phyloP scores from a whole-genome alignment of 2,888 invertebrate genomes.

The Hydropsyche betteni region DNA sequence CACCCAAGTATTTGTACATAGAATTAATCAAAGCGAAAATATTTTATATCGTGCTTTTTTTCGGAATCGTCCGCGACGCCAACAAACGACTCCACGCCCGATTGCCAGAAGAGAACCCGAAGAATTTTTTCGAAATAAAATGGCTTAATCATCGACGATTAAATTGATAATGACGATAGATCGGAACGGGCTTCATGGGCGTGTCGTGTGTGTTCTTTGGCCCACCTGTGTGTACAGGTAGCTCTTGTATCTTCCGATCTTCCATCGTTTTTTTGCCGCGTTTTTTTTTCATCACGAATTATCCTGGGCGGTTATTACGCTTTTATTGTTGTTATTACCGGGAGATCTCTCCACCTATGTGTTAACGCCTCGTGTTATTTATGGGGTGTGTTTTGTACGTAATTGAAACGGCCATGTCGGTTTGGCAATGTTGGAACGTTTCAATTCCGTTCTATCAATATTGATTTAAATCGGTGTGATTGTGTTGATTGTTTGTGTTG shows the following conservation, averaged over 20 bases:
- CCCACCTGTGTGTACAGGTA: constrained; percentile 32
- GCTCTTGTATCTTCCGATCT: constrained; percentile 34
- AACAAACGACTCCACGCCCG: too few species aligned
- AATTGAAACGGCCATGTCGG: not conserved
- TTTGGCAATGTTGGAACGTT: not conserved
- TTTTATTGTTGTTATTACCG: constrained; percentile 38
- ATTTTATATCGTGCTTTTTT: too few species aligned
- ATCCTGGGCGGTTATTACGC: constrained; percentile 14
- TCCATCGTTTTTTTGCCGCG: not conserved
- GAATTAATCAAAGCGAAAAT: too few species aligned
- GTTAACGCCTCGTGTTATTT: constrained; percentile 23
- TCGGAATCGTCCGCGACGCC: too few species aligned
- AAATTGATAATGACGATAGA: constrained; percentile 4
- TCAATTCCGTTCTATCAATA: too few species aligned
- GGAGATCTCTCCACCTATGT: constrained; percentile 14
- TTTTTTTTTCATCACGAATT: not conserved
- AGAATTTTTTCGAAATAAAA: constrained; percentile 1
- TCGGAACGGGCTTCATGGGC: constrained; percentile 8
- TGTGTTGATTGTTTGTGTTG: too few species aligned
- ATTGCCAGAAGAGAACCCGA: too few species aligned
- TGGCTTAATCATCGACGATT: not conserved
- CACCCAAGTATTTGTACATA: too few species aligned
- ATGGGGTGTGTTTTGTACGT: constrained; percentile 22
- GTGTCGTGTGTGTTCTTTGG: constrained; percentile 26
- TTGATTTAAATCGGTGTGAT: too few species aligned